These are phyloP conservation scores for Microplitis deprimator DNA, from an alignment of 2,888 invertebrate genomes.

Conservation along the genomic window DNA sequence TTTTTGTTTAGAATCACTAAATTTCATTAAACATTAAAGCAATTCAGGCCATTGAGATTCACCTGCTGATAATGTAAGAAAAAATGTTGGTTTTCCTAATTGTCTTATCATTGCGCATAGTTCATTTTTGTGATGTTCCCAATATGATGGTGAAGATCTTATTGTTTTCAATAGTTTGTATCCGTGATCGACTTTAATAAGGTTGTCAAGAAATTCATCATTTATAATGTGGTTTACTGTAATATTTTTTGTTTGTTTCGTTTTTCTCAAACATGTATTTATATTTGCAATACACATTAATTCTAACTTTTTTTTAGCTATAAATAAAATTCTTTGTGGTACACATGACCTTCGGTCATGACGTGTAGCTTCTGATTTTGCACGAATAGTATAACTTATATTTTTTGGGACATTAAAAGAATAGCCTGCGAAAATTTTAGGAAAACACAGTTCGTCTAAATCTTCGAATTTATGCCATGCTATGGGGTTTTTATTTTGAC, in stretches of 20 bases:
- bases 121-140: constrained; percentile 64
- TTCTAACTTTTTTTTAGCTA: constrained; percentile 28
- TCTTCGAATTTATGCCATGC: constrained; percentile 51
- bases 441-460: constrained; percentile 55
- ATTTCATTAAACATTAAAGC: constrained; percentile 61
- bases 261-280: neutral
- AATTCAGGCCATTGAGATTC: constrained; percentile 65
- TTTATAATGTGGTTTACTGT: too few relatives aligned
- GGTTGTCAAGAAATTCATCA: neutral
- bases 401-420: constrained; percentile 37
- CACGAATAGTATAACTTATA: constrained; percentile 26
- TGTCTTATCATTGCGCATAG: constrained; percentile 68
- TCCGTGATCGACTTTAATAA: constrained; percentile 37
- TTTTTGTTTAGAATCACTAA: constrained; percentile 32
- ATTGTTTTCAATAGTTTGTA: constrained; percentile 50
- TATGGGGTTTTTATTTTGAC: constrained; percentile 53
- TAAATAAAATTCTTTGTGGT: constrained; percentile 43
- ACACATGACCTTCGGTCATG: constrained; percentile 40
- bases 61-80: constrained; percentile 67
- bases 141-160: constrained; percentile 65
- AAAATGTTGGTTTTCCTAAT: constrained; percentile 64
- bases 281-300: too few relatives aligned
- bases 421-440: constrained; percentile 52
- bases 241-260: neutral
- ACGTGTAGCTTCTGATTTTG: constrained; percentile 44